These are phyloP conservation scores for Sturnira hondurensis DNA, from an alignment of 2,113 vertebrate genomes.

Conservation along the genomic window DNA sequence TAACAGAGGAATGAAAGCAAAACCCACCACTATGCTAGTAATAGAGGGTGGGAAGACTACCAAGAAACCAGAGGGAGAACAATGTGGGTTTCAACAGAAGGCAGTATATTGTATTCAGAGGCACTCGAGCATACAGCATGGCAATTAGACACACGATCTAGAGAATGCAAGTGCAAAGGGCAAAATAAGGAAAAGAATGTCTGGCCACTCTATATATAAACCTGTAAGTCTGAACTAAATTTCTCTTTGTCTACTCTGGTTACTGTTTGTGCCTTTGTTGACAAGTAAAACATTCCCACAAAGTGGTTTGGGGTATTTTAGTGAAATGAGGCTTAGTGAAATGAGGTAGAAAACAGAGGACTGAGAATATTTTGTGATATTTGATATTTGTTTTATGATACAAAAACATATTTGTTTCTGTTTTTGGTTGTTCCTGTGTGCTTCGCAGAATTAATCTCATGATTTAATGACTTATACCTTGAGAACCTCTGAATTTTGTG, in stretches of 20 bases:
- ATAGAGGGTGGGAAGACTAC: not conserved
- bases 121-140: not conserved
- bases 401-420: not conserved
- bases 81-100: not conserved
- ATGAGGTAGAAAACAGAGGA: not conserved
- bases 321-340: not conserved
- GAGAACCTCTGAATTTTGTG: not conserved
- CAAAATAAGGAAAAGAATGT: conserved; percentile 46
- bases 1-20: not conserved
- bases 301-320: not conserved
- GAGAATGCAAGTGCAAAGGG: conserved; percentile 38
- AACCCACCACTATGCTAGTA: not conserved
- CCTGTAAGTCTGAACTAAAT: not conserved
- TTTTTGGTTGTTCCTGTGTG: not conserved
- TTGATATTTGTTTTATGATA: conserved; percentile 9
- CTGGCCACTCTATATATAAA: conserved; percentile 37
- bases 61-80: not conserved
- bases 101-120: not conserved
- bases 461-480: not conserved
- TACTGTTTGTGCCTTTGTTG: conserved; percentile 17
- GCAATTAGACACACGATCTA: not conserved
- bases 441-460: not conserved
- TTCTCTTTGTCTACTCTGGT: conserved; percentile 44
- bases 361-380: conserved; percentile 2
- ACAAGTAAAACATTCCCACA: conserved; percentile 25